These are phyloP conservation scores for Mormyrops boulengeri DNA, from an alignment of 2,797 vertebrate genomes.

Conservation along the genomic window DNA sequence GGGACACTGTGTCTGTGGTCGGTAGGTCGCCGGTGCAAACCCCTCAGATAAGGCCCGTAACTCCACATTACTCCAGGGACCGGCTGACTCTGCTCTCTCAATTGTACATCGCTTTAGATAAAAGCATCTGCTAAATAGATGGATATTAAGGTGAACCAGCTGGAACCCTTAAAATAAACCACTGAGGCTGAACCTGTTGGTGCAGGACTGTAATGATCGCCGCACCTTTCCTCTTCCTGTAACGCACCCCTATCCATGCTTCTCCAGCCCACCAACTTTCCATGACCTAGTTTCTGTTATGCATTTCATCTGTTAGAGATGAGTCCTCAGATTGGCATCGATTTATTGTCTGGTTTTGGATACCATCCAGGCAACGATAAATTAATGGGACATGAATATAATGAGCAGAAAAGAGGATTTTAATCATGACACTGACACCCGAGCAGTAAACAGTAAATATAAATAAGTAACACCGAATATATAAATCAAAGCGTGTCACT, in stretches of 20 bases:
- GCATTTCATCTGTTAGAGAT: neutral
- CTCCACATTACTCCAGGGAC: neutral
- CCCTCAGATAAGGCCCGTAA: neutral
- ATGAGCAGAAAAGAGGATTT: neutral
- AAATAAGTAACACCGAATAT: neutral
- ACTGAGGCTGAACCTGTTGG: neutral
- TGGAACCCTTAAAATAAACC: neutral
- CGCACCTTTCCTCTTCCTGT: neutral
- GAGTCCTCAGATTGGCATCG: neutral
- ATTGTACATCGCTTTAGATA: neutral
- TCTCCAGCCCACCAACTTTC: neutral
- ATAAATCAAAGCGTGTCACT: neutral
- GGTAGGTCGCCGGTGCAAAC: neutral
- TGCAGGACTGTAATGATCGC: neutral
- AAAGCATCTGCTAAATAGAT: neutral
- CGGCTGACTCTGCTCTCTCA: neutral
- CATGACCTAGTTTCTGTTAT: neutral
- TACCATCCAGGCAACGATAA: neutral
- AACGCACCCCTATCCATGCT: neutral
- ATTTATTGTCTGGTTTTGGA: neutral
- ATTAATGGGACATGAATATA: neutral
- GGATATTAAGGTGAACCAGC: neutral
- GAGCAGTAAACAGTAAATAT: neutral
- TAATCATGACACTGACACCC: neutral
- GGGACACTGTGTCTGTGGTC: neutral